phyloP scores from a whole-genome alignment of 2,888 invertebrate genomes.

The Nomada ferruginata region DNA sequence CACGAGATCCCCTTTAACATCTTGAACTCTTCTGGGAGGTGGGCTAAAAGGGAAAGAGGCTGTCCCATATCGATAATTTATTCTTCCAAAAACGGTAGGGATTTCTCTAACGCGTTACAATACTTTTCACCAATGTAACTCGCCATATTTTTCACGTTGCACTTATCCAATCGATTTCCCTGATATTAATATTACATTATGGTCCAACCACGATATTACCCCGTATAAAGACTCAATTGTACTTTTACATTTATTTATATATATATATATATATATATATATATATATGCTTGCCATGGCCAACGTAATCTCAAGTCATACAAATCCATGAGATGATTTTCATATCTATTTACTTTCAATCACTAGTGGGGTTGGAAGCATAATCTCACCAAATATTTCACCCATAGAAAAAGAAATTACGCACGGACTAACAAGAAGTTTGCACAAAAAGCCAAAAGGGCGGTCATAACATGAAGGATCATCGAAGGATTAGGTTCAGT shows the following conservation, averaged over 20 bases:
- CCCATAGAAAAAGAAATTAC: constrained; percentile 28
- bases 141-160: neutral
- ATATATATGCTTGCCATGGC: no score
- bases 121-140: constrained; percentile 52
- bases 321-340: constrained; percentile 20
- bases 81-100: constrained; percentile 57
- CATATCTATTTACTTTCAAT: constrained; percentile 72
- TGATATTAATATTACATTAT: no score
- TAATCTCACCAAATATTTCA: constrained; percentile 47
- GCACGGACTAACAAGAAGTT: neutral
- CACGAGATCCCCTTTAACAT: constrained; percentile 56
- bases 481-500: constrained; percentile 6
- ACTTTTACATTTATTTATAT: no score
- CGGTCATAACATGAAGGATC: neutral
- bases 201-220: neutral
- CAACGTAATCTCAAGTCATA: no score
- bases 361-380: constrained; percentile 62
- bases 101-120: constrained; percentile 66
- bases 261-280: no score
- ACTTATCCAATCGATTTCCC: no score
- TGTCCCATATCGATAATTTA: constrained; percentile 62
- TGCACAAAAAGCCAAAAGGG: neutral
- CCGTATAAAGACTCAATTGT: no score
- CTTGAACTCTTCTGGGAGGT: constrained; percentile 34
- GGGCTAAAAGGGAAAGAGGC: constrained; percentile 24